phyloP scores from a whole-genome alignment of 2,888 invertebrate genomes.

The Noctuana brunneofusca region DNA sequence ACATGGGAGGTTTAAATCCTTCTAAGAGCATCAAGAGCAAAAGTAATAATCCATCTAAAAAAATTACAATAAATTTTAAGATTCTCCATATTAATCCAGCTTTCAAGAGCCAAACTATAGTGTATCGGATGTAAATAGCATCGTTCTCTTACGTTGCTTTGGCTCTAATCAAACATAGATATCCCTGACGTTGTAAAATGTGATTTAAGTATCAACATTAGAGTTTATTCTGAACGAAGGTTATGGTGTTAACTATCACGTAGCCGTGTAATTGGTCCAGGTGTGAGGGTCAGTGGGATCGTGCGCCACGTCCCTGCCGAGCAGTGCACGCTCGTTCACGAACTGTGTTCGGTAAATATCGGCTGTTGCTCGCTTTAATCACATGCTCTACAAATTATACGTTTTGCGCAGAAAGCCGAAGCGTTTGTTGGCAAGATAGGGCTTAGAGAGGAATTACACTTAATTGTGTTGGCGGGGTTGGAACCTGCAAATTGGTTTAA shows the following conservation, averaged over 20 bases:
- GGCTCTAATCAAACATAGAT: too few relatives aligned
- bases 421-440: constrained; percentile 1
- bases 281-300: constrained; percentile 25
- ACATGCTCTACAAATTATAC: constrained; percentile 23
- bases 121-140: too few relatives aligned
- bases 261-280: constrained; percentile 20
- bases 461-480: not conserved
- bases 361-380: constrained; percentile 14
- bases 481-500: constrained; percentile 4
- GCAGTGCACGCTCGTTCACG: not conserved
- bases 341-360: constrained; percentile 20
- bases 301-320: not conserved
- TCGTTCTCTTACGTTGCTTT: too few relatives aligned
- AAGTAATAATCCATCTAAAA: too few relatives aligned
- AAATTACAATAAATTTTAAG: too few relatives aligned
- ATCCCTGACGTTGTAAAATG: too few relatives aligned
- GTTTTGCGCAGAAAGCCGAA: constrained; percentile 16
- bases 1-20: too few relatives aligned
- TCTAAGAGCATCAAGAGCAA: too few relatives aligned
- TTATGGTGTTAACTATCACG: constrained; percentile 7
- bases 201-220: too few relatives aligned
- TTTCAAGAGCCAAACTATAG: too few relatives aligned
- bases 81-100: too few relatives aligned
- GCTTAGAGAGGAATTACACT: not conserved
- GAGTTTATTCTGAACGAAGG: too few relatives aligned